Evolutionary conservation across 2,888 invertebrate species (phyloP).

Genomic region (Habroteleia sp.): DNA sequence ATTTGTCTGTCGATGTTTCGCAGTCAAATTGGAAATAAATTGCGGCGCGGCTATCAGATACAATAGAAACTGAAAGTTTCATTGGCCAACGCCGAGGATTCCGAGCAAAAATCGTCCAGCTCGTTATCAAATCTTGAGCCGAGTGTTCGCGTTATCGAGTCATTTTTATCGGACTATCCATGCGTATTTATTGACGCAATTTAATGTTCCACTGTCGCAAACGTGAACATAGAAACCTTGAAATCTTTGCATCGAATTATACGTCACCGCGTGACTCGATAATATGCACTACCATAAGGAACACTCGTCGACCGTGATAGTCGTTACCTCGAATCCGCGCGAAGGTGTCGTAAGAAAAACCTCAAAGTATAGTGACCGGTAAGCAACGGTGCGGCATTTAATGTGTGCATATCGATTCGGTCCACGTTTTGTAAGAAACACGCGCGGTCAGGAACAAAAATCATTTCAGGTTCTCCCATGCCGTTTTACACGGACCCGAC

Average conservation of each 20-base stretch:
- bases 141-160: neutral
- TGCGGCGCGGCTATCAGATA: constrained; percentile 13
- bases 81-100: neutral
- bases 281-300: constrained; percentile 66
- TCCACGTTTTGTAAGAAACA: constrained; percentile 43
- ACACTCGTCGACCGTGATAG: constrained; percentile 66
- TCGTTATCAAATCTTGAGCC: constrained; percentile 2
- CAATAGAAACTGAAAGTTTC: constrained; percentile 9
- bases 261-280: constrained; percentile 65
- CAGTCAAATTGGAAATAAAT: constrained; percentile 27
- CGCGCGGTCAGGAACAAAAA: too few species aligned
- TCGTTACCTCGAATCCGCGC: constrained; percentile 62
- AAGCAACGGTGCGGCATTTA: constrained; percentile 23
- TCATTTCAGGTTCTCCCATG: constrained; percentile 47
- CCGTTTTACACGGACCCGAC: constrained; percentile 4
- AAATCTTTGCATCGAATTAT: constrained; percentile 69
- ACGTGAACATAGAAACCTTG: constrained; percentile 64
- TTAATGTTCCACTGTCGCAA: constrained; percentile 24
- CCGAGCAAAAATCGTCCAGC: neutral
- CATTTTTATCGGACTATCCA: neutral
- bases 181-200: constrained; percentile 25
- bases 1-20: constrained; percentile 13
- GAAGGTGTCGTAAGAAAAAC: constrained; percentile 61
- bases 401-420: constrained; percentile 30
- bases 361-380: constrained; percentile 56